phyloP scores from a whole-genome alignment of 2,797 vertebrate genomes.

The Telmatherina bonti region DNA sequence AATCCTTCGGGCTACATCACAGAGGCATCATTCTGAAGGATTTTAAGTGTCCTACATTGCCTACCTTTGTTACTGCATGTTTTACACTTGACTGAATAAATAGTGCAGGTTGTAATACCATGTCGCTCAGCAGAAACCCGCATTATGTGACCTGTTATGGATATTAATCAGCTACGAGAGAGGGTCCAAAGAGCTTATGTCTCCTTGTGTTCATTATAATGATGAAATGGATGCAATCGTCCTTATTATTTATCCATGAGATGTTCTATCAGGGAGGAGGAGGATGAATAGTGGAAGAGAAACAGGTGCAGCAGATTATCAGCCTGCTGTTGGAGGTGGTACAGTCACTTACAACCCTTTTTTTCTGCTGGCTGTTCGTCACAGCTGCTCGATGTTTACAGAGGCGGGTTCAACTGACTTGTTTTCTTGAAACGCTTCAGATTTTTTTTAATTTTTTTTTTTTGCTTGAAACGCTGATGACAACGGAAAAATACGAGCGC shows the following conservation, averaged over 20 bases:
- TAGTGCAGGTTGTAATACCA: slow-evolving; percentile 22
- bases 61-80: not conserved
- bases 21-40: not conserved
- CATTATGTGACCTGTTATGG: slow-evolving; percentile 12
- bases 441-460: accelerated
- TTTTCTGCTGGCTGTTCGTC: slow-evolving; percentile 22
- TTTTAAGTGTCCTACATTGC: not conserved
- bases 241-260: slow-evolving; percentile 7
- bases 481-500: slow-evolving; percentile 30
- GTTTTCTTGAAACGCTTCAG: slow-evolving; percentile 10
- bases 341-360: slow-evolving; percentile 13
- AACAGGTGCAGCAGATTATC: slow-evolving; percentile 74
- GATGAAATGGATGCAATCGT: not conserved
- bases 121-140: not conserved
- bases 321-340: slow-evolving; percentile 37
- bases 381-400: slow-evolving; percentile 58
- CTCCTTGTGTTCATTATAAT: slow-evolving; percentile 3
- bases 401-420: slow-evolving; percentile 4
- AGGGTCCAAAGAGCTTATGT: not conserved
- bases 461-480: not conserved
- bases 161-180: not conserved
- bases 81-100: slow-evolving; percentile 3
- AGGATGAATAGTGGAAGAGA: slow-evolving; percentile 7
- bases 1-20: slow-evolving; percentile 4
- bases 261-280: not conserved